phyloP scores from a whole-genome alignment of 2,888 invertebrate species.

The Ophion costatus region DNA sequence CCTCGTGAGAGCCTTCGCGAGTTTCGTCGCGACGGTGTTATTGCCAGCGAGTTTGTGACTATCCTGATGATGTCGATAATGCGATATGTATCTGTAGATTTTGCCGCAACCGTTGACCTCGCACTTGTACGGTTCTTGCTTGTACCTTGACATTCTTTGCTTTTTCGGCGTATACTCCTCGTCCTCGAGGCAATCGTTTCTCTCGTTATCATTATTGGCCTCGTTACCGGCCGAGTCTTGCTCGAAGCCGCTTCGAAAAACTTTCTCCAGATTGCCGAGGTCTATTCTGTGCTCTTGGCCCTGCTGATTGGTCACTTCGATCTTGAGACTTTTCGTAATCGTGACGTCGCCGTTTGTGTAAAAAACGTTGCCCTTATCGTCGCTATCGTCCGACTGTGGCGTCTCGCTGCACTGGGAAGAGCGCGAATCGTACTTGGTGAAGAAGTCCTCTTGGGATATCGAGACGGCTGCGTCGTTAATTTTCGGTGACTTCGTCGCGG shows the following conservation, averaged over 20 bases:
- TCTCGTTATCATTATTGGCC: conserved; percentile 67
- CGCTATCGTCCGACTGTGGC: conserved; percentile 71
- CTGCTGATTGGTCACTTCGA: conserved; percentile 69
- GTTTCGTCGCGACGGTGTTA: conserved; percentile 73
- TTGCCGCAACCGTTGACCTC: conserved; percentile 81
- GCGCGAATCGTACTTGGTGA: conserved; percentile 74
- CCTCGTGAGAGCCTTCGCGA: conserved; percentile 72
- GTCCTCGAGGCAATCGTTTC: conserved; percentile 79
- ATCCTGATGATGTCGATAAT: conserved; percentile 82
- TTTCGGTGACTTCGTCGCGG: conserved; percentile 72
- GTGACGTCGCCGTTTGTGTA: conserved; percentile 80
- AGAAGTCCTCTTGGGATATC: conserved; percentile 78
- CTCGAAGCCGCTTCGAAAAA: conserved; percentile 77
- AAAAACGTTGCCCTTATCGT: conserved; percentile 74
- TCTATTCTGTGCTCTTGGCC: conserved; percentile 79
- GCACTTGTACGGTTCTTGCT: conserved; percentile 82
- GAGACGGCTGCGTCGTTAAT: conserved; percentile 74
- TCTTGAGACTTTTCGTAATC: conserved; percentile 77
- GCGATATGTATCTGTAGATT: conserved; percentile 82
- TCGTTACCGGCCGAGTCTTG: conserved; percentile 73
- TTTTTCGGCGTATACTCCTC: conserved; percentile 82
- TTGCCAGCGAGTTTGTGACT: conserved; percentile 78
- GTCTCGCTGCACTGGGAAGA: conserved; percentile 71
- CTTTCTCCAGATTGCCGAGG: conserved; percentile 79
- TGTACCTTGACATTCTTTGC: conserved; percentile 81